These are phyloP conservation scores for Myanophis thanlyinensis DNA, from an alignment of 2,113 vertebrate species.

Conservation along the genomic window DNA sequence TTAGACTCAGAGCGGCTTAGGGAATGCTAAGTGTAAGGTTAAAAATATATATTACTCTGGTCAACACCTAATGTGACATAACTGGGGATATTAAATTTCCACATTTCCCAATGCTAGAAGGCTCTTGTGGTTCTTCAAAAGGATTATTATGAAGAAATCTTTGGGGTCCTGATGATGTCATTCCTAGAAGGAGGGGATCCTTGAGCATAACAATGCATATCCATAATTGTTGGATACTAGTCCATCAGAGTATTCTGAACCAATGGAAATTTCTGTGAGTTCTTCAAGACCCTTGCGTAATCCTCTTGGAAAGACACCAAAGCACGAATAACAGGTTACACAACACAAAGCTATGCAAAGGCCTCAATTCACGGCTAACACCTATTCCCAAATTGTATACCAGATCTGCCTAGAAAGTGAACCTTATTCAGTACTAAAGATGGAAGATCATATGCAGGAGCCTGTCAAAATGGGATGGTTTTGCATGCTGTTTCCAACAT, in stretches of 20 bases:
- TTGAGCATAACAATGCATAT: neutral
- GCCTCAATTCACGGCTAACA: neutral
- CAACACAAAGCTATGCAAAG: neutral
- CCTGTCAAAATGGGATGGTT: neutral
- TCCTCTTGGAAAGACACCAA: neutral
- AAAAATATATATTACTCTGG: neutral
- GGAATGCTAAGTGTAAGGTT: neutral
- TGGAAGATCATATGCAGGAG: neutral
- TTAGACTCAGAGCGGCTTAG: neutral
- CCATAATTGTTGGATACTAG: neutral
- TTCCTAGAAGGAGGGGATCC: neutral
- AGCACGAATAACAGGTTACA: neutral
- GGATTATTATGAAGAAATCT: neutral
- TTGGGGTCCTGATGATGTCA: neutral
- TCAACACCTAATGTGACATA: neutral
- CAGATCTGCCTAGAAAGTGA: neutral
- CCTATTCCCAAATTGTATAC: neutral
- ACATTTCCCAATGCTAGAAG: neutral
- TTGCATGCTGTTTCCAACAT: too few species aligned
- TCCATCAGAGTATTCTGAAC: neutral
- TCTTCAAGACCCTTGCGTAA: neutral
- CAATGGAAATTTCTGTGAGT: neutral
- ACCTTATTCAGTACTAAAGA: neutral
- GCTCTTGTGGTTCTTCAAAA: neutral
- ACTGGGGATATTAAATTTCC: neutral